These are phyloP conservation scores for Onchidella celtica DNA, from an alignment of 2,888 invertebrate genomes.

Conservation along the genomic window DNA sequence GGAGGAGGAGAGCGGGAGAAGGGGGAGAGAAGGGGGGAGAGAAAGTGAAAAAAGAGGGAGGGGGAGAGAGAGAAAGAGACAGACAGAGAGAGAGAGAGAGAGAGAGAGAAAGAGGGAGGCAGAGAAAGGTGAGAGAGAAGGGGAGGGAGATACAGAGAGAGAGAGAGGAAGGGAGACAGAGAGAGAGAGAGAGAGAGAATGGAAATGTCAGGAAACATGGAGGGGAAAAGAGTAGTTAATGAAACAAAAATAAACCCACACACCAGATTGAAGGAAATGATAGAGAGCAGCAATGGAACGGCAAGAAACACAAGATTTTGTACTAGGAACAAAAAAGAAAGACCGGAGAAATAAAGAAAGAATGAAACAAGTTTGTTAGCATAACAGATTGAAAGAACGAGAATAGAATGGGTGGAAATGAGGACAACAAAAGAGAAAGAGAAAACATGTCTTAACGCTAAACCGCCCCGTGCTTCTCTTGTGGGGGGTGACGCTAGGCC, in stretches of 20 bases:
- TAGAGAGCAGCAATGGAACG: not conserved
- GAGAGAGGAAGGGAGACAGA: slow-evolving; percentile 1
- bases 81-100: not conserved
- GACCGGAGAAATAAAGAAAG: not conserved
- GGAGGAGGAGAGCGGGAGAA: slow-evolving; percentile 22
- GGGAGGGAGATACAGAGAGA: not conserved
- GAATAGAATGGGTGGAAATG: not conserved
- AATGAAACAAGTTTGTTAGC: too few relatives aligned
- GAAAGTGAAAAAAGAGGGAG: not conserved
- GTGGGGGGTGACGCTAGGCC: too few relatives aligned
- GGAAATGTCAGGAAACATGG: too few relatives aligned
- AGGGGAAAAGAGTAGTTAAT: not conserved
- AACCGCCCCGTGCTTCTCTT: too few relatives aligned
- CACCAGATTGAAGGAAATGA: not conserved
- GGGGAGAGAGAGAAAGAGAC: not conserved
- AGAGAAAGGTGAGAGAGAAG: not conserved
- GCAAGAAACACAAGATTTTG: not conserved
- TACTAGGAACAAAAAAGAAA: not conserved
- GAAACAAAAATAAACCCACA: not conserved
- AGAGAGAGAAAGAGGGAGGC: slow-evolving; percentile 7
- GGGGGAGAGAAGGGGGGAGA: slow-evolving; percentile 17
- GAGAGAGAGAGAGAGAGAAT: not conserved
- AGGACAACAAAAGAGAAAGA: slow-evolving; percentile 1
- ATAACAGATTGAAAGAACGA: too few relatives aligned
- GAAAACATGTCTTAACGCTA: too few relatives aligned